Percentiles rank a stretch among this genome's conserved stretches.
These are phyloP conservation scores for Procambarus clarkii DNA, from an alignment of 1,140 invertebrate species.

Conservation along the genomic window DNA sequence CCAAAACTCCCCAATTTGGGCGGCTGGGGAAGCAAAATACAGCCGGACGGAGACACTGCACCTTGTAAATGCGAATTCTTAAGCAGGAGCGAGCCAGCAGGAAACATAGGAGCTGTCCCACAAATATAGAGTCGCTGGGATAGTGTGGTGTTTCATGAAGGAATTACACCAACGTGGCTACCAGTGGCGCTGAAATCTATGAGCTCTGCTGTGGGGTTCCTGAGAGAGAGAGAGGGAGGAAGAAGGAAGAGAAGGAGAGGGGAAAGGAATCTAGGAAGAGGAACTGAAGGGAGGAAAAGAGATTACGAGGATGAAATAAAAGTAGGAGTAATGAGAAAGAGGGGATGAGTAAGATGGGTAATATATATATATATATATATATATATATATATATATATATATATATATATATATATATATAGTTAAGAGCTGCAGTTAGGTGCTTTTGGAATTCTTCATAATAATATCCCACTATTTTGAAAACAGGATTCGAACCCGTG, in stretches of 20 bases:
- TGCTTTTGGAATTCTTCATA: too few species aligned
- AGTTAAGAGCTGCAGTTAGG: too few species aligned
- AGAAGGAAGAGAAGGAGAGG: background rate
- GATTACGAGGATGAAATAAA: background rate
- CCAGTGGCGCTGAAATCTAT: too few species aligned
- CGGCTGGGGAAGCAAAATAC: background rate
- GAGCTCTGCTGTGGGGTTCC: too few species aligned
- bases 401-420: too few species aligned
- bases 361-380: too few species aligned
- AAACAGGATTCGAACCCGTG: too few species aligned
- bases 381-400: too few species aligned
- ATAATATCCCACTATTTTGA: too few species aligned
- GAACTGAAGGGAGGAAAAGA: background rate
- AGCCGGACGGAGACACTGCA: background rate
- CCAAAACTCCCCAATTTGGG: background rate
- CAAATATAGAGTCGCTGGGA: background rate
- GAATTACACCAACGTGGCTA: too few species aligned
- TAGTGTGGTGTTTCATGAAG: too few species aligned
- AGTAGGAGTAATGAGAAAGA: background rate
- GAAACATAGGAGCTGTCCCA: background rate
- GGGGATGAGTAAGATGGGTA: too few species aligned
- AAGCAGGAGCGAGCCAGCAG: background rate
- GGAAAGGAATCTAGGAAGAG: background rate
- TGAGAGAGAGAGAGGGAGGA: background rate
- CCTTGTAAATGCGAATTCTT: background rate